Evolutionary conservation across 2,113 vertebrate species (phyloP).

Genomic region (Pica pica): DNA sequence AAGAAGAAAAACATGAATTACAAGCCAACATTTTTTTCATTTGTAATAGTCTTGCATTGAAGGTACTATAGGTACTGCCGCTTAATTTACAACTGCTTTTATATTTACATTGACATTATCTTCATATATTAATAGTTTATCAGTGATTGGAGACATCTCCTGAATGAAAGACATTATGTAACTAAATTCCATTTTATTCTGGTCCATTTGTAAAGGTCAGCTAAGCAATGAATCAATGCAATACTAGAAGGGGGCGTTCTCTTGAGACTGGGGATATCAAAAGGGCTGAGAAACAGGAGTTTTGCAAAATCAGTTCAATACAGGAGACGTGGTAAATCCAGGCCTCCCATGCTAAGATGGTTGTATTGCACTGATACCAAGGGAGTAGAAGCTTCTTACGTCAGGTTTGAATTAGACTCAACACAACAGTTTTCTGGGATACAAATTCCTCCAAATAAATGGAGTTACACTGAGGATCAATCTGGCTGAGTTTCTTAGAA

Average conservation of each 20-base stretch:
- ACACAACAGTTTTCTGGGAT: not conserved
- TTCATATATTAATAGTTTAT: not conserved
- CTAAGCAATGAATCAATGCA: slow-evolving; percentile 28
- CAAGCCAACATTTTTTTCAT: not conserved
- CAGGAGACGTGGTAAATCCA: not conserved
- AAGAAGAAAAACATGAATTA: not conserved
- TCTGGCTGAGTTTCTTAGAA: not conserved
- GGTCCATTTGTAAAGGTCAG: slow-evolving; percentile 19
- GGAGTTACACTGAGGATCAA: not conserved
- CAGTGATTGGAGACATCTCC: not conserved
- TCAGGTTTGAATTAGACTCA: not conserved
- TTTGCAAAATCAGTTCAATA: slow-evolving; percentile 18
- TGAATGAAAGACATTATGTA: not conserved
- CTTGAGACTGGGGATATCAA: slow-evolving; percentile 6
- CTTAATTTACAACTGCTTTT: not conserved
- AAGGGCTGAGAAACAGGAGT: slow-evolving; percentile 13
- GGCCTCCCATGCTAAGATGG: not conserved
- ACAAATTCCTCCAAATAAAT: not conserved
- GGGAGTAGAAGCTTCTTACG: not conserved
- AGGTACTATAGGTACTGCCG: not conserved
- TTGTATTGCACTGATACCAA: not conserved
- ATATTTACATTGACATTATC: not conserved
- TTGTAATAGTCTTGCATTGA: not conserved
- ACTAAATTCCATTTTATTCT: not conserved
- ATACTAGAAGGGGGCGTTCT: not conserved